Evolutionary conservation across 2,888 invertebrate species (phyloP), one percentile per base, ranked within the genome.

Genomic region (Chymomyza amoena): DNA sequence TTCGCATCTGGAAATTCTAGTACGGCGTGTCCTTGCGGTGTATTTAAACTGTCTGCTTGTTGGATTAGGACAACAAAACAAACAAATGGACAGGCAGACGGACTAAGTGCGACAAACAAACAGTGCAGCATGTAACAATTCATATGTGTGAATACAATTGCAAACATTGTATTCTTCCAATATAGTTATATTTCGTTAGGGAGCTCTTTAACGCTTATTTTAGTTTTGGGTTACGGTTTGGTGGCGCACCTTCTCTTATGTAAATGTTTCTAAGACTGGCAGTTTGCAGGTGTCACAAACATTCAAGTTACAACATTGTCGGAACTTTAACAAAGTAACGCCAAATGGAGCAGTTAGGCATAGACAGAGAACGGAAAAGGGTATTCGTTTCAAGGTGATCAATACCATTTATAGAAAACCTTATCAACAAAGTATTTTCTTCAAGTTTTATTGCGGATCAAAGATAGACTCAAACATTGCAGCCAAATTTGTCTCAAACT

Each of bases 21-120:
- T 81, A 70, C 72, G 77, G 85, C 71, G 78, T 83, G 87, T 88
- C 88, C 87, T 89, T 89, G 90, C 80, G 90, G 90, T 83, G 87
- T 88, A 89, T 88, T 89, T 89, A 89, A 89, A 89, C 87, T 90
- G 90, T 89, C 89, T 89, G 89, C 87, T 80, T 76, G 89, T 79
- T 82, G 89, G 89, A 89, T 89, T 89, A 90, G 78, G 77, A 72
- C 70, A 64, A 72, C 78, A 82, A 80, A 45, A 60, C 71, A 63
- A 70, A 73, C 68, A 65, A 68, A 61, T 71, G 65, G 60, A 25
- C 57, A 70, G 72, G 70, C 65, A 70, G 73, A 4, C 66, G 68
- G 73, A 13, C n/a, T 57, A 57, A 60, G 28, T 63, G 10, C 18
- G 45, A 61, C 52, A 75, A 75, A 70, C 81, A 83, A 83, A 75